phyloP scores from a whole-genome alignment of 2,797 vertebrate genomes.

The Rhynchonycteris naso region DNA sequence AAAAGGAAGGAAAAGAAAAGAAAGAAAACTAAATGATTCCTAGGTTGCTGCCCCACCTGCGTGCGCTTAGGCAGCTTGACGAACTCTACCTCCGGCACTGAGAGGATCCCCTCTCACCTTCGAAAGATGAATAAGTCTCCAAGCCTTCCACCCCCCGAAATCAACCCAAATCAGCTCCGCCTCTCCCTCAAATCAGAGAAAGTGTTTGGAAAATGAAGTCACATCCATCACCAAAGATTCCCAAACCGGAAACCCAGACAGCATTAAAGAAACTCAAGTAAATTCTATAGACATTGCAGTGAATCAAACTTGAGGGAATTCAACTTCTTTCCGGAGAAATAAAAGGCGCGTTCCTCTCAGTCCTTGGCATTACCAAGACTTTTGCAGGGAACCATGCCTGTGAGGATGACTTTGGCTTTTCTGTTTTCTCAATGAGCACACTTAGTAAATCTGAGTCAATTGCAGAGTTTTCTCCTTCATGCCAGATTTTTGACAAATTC shows the following conservation, averaged over 20 bases:
- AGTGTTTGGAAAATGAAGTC: constrained; percentile 76
- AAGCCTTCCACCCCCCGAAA: constrained; percentile 56
- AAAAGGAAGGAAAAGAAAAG: not conserved
- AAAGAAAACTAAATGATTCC: not conserved
- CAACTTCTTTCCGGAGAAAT: constrained; percentile 66
- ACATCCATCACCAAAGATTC: constrained; percentile 75
- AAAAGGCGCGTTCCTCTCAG: not conserved
- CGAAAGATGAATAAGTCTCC: constrained; percentile 59
- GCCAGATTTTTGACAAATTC: constrained; percentile 57
- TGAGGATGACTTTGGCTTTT: not conserved
- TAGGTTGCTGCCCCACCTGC: constrained; percentile 39
- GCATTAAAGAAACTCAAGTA: constrained; percentile 43
- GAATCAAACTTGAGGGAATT: constrained; percentile 75
- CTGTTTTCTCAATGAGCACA: constrained; percentile 22
- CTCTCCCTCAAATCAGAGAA: constrained; percentile 76
- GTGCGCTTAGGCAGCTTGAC: not conserved
- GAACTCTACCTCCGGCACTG: not conserved
- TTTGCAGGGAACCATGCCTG: not conserved
- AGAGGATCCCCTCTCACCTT: constrained; percentile 51
- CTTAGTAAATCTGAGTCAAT: constrained; percentile 28
- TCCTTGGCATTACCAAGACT: not conserved
- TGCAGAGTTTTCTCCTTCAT: not conserved
- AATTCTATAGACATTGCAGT: constrained; percentile 23
- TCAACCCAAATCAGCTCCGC: constrained; percentile 75
- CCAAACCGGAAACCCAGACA: constrained; percentile 60